Evolutionary conservation across 2,797 vertebrate species (phyloP).

Genomic region (Peromyscus eremicus): DNA sequence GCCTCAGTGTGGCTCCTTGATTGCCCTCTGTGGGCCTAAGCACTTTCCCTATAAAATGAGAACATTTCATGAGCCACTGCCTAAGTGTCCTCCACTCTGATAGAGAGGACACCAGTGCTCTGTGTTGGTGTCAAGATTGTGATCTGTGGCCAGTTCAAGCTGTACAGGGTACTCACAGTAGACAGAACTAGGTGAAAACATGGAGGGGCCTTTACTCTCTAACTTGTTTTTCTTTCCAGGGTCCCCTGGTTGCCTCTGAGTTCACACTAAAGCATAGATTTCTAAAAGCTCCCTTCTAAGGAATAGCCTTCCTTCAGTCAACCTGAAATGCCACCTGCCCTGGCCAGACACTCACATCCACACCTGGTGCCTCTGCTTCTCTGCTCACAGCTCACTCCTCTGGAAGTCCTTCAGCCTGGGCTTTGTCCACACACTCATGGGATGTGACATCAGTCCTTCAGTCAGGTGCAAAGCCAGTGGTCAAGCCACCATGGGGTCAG

Average conservation of each 20-base stretch:
- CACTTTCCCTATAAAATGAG: neutral
- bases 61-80: neutral
- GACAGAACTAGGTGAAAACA: neutral
- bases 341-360: neutral
- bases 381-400: neutral
- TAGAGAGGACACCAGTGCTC: neutral
- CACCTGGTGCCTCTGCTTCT: neutral
- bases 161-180: neutral
- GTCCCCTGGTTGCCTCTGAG: neutral
- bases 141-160: neutral
- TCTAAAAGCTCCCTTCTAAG: neutral
- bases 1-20: neutral
- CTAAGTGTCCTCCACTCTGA: neutral
- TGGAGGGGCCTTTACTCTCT: neutral
- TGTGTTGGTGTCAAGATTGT: too few relatives aligned
- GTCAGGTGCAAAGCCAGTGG: neutral
- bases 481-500: too few relatives aligned
- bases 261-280: neutral
- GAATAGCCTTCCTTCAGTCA: neutral
- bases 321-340: neutral
- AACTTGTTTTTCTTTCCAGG: rapidly evolving
- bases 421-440: rapidly evolving
- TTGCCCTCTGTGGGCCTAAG: neutral
- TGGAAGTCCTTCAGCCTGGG: too few relatives aligned
- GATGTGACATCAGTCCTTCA: neutral